Evolutionary conservation across 2,113 vertebrate species (phyloP).

Genomic region (Thymallus thymallus): DNA sequence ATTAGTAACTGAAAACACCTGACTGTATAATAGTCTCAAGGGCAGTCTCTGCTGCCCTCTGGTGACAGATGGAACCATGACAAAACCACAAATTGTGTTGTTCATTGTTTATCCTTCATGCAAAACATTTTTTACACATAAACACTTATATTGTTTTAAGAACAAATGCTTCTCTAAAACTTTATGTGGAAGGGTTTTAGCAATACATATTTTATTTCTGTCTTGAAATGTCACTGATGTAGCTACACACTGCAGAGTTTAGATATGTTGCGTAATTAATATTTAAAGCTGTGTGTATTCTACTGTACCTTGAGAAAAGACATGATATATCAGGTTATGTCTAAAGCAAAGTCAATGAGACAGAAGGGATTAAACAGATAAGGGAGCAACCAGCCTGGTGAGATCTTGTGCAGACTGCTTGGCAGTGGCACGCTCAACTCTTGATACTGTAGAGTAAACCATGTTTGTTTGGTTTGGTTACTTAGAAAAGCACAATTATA

Average conservation of each 20-base stretch:
- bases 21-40: no score
- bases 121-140: not conserved
- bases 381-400: constrained; percentile 21
- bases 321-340: no score
- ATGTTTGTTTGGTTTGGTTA: not conserved
- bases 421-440: not conserved
- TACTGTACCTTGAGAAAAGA: constrained; percentile 2
- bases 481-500: constrained; percentile 28
- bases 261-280: not conserved
- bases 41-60: no score
- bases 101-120: not conserved
- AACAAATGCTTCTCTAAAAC: not conserved
- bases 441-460: constrained; percentile 14
- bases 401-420: constrained; percentile 10
- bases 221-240: not conserved
- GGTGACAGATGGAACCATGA: no score
- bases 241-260: not conserved
- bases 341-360: constrained; percentile 23
- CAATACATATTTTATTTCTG: not conserved
- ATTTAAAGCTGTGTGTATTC: not conserved
- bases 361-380: constrained; percentile 29
- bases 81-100: not conserved
- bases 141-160: not conserved
- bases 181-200: not conserved
- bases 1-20: no score